Percentiles rank a stretch among this genome's conserved stretches.
Evolutionary conservation across 2,113 vertebrate genomes (phyloP).

Genomic region (Anas platyrhynchos): DNA sequence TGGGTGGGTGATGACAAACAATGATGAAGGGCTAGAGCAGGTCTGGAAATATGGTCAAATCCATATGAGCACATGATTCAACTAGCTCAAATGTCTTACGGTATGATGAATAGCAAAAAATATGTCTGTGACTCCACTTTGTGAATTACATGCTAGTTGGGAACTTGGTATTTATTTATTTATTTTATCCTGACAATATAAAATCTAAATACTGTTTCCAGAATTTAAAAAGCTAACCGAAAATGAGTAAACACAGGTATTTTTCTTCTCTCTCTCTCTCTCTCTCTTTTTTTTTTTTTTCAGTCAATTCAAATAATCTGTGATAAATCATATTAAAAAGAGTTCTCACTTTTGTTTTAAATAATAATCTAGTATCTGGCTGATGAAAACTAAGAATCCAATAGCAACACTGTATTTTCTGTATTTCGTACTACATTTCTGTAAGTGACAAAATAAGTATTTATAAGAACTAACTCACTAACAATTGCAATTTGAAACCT

Average conservation of each 20-base stretch:
- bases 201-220: not conserved
- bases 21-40: not conserved
- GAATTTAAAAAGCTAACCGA: not conserved
- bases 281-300: too few species aligned
- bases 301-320: not conserved
- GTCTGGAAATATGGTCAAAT: not conserved
- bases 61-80: not conserved
- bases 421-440: not conserved
- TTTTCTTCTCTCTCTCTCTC: not conserved
- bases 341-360: not conserved
- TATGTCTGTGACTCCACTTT: not conserved
- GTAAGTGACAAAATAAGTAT: not conserved
- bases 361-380: not conserved
- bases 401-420: not conserved
- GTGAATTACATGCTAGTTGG: not conserved
- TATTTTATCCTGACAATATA: not conserved
- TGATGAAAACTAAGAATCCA: not conserved
- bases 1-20: not conserved
- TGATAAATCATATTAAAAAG: not conserved
- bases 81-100: not conserved
- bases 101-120: not conserved
- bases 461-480: not conserved
- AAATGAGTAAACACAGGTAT: not conserved
- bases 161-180: not conserved
- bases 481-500: not conserved